Conservation (phyloP, 2,888 invertebrate species). For the Seladonia tumulorum region DNA sequence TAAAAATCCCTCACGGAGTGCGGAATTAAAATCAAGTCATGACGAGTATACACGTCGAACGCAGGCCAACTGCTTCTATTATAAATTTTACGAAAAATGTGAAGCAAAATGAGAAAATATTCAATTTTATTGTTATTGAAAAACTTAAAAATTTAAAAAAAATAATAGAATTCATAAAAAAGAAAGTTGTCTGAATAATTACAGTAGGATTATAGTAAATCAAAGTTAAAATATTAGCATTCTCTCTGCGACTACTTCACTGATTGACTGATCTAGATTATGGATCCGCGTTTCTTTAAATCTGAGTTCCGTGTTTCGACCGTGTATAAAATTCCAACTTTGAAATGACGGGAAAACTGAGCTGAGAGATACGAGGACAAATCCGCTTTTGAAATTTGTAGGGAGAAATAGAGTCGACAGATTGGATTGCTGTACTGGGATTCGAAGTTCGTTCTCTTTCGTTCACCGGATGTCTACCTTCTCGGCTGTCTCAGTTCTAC, state of each 20-base stretch:
- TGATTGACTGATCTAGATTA: not conserved
- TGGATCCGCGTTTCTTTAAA: not conserved
- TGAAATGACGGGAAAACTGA: not conserved
- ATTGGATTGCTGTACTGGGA: constrained; percentile 18
- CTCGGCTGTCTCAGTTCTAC: not conserved
- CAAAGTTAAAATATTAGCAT: not conserved
- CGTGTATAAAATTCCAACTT: not conserved
- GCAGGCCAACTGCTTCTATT: too few species aligned
- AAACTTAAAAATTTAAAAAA: too few species aligned
- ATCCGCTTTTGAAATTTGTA: constrained; percentile 8
- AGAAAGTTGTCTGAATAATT: not conserved
- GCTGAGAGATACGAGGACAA: not conserved
- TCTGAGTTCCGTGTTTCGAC: not conserved
- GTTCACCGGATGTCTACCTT: not conserved
- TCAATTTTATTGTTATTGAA: too few species aligned
- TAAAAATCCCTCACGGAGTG: too few species aligned
- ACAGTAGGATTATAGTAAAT: not conserved
- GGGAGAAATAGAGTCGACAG: constrained; percentile 8
- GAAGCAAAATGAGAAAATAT: too few species aligned
- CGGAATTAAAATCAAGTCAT: too few species aligned
- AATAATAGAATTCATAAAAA: too few species aligned
- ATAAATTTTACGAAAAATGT: too few species aligned
- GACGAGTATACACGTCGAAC: too few species aligned
- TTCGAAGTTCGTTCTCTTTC: constrained; percentile 17
- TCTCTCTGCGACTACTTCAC: not conserved